Conservation (phyloP, 2,888 invertebrate genomes). For the Calliphora vomitoria region DNA sequence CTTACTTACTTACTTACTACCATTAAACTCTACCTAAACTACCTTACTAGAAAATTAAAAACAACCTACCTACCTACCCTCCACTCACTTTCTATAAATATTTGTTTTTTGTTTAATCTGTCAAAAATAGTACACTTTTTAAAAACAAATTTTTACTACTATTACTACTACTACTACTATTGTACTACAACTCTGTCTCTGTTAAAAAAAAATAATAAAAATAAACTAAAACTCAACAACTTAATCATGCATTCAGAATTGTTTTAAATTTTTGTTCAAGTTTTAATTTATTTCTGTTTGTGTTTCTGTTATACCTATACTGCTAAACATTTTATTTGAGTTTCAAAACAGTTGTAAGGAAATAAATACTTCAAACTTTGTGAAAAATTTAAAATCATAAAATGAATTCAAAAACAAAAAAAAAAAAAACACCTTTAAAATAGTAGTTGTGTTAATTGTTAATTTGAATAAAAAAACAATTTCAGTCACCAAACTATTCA, state of each 20-base stretch:
- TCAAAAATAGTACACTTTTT: constrained; percentile 44
- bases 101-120: constrained; percentile 7
- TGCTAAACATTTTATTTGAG: constrained; percentile 38
- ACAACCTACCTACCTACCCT: background rate
- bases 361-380: background rate
- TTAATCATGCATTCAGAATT: constrained; percentile 48
- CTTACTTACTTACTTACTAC: constrained; percentile 32
- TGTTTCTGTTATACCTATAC: constrained; percentile 25
- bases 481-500: background rate
- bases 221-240: constrained; percentile 24
- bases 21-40: constrained; percentile 45
- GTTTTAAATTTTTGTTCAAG: constrained; percentile 12
- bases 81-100: constrained; percentile 43
- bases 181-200: constrained; percentile 61
- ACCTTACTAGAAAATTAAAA: constrained; percentile 9
- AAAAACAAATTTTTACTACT: constrained; percentile 15
- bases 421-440: constrained; percentile 3
- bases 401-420: too few relatives aligned
- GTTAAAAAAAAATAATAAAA: constrained; percentile 47
- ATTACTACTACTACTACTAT: constrained; percentile 29
- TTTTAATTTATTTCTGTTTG: constrained; percentile 37
- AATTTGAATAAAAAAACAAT: background rate
- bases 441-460: constrained; percentile 1
- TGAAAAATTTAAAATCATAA: background rate
- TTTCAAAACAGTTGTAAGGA: constrained; percentile 31